A percentile compares a stretch with the other conserved stretches of the same genome.
phyloP scores from a whole-genome alignment of 2,888 invertebrate genomes.

The Leptogaster cylindrica region DNA sequence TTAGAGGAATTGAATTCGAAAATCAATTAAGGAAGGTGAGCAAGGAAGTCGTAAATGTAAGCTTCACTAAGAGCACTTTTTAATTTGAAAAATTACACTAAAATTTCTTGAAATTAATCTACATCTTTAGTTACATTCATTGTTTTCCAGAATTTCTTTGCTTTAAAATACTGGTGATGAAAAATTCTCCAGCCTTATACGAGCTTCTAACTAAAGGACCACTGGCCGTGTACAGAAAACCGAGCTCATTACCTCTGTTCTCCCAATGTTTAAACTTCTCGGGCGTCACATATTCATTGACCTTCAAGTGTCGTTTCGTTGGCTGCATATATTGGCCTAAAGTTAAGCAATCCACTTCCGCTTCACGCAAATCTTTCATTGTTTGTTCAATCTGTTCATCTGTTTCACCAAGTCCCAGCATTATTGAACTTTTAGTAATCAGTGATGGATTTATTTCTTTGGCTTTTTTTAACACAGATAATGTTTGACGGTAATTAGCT shows the following conservation, averaged over 20 bases:
- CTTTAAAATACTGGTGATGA: conserved; percentile 80
- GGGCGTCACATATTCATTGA: conserved; percentile 95
- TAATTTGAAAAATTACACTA: too few relatives aligned
- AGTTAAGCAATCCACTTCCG: conserved; percentile 93
- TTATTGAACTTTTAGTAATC: conserved; percentile 97
- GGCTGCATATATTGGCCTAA: conserved; percentile 99
- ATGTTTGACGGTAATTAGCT: conserved; percentile 90
- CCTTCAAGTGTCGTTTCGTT: conserved; percentile 92
- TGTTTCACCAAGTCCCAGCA: conserved; percentile 94
- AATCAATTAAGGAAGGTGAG: too few relatives aligned
- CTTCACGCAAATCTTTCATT: conserved; percentile 80
- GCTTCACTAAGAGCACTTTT: too few relatives aligned
- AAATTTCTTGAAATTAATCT: neutral
- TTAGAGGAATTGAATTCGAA: too few relatives aligned
- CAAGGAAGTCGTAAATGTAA: too few relatives aligned
- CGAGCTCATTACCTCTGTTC: conserved; percentile 77
- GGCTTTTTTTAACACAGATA: conserved; percentile 80
- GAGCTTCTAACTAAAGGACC: conserved; percentile 97
- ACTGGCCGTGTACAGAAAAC: conserved; percentile 96
- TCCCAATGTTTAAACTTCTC: conserved; percentile 91
- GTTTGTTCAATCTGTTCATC: conserved; percentile 87
- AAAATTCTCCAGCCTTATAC: conserved; percentile 97
- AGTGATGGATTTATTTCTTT: conserved; percentile 81
- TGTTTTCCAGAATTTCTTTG: conserved; percentile 58
- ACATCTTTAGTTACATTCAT: neutral